Evolutionary conservation across 2,113 vertebrate species (phyloP), one percentile per base, ranked within the genome.

Genomic region (Eulemur rufifrons): DNA sequence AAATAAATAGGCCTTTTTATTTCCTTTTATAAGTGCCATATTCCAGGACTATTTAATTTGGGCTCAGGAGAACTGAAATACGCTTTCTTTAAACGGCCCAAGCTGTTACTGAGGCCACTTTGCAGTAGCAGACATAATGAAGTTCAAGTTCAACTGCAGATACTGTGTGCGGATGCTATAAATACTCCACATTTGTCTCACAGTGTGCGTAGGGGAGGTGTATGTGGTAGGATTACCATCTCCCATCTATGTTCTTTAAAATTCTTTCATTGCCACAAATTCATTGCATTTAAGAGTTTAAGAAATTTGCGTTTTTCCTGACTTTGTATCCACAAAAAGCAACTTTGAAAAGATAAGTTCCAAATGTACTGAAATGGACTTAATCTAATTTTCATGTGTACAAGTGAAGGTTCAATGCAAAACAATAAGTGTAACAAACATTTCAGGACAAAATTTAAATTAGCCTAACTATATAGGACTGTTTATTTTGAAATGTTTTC

Each of bases 401-500:
- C 42, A 63, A 66, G 39, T 54, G 29, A 95, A 94, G 88, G 50
- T 83, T 96, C 50, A 84, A 37, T 68, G 61, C 50, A 89, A 82
- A 97, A 93, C 61, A 95, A 76, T 87, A 91, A 86, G 15, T 78
- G 23, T 50, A 54, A 78, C 54, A 96, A 94, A 83, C 63, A 91
- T 95, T 95, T 76, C 2, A 64, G 50, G 34, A 45, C n/a, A 95
- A 94, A 93, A 54, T 42, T 68, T 69, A 83, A 93, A 89, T 95
- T 91, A 96, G 87, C 68, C 76, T 68, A 89, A 87, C 54, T 91
- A 71, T 92, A 91, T 92, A 83, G 68, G 78, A 50, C 50, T 61
- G 47, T 96, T 94, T 84, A 93, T 95, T 97, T 97, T 96, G 96
- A 97, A 94, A 89, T 93, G 25, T 92, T 97, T 97, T 91, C 71